Percentiles rank a stretch among this genome's conserved stretches.
phyloP scores from a whole-genome alignment of 2,797 vertebrate species.

The Paedocypris micromegethes region DNA sequence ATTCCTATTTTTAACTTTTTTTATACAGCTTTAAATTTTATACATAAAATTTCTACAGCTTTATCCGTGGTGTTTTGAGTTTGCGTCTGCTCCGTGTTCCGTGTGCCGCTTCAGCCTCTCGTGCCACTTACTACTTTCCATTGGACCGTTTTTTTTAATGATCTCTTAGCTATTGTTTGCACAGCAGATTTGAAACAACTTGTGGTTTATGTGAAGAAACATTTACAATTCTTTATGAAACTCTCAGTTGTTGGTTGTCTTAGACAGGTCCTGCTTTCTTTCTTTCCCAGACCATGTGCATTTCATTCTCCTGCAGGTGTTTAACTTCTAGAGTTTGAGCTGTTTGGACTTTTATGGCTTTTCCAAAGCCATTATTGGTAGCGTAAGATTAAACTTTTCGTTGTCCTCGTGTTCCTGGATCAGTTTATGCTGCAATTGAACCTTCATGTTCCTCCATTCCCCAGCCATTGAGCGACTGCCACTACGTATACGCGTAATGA shows the following conservation, averaged over 20 bases:
- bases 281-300: not conserved
- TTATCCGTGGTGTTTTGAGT: too few relatives aligned
- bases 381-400: constrained; percentile 4
- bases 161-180: constrained; percentile 22
- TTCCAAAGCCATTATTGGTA: constrained; percentile 4
- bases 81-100: not conserved
- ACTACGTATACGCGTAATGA: constrained; percentile 14
- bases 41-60: too few relatives aligned
- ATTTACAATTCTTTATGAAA: too few relatives aligned
- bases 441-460: constrained; percentile 8
- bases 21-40: too few relatives aligned
- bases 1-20: too few relatives aligned
- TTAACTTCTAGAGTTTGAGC: too few relatives aligned
- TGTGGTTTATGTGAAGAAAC: not conserved
- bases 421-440: constrained; percentile 20
- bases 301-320: not conserved
- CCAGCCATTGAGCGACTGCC: constrained; percentile 13
- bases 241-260: not conserved
- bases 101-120: not conserved
- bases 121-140: not conserved
- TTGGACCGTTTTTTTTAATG: constrained; percentile 12
- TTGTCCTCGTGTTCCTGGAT: constrained; percentile 11
- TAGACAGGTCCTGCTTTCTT: not conserved
- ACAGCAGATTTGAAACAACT: constrained; percentile 6
- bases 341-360: not conserved